Conservation (phyloP, 2,888 invertebrate genomes). For the Amiota communis region DNA sequence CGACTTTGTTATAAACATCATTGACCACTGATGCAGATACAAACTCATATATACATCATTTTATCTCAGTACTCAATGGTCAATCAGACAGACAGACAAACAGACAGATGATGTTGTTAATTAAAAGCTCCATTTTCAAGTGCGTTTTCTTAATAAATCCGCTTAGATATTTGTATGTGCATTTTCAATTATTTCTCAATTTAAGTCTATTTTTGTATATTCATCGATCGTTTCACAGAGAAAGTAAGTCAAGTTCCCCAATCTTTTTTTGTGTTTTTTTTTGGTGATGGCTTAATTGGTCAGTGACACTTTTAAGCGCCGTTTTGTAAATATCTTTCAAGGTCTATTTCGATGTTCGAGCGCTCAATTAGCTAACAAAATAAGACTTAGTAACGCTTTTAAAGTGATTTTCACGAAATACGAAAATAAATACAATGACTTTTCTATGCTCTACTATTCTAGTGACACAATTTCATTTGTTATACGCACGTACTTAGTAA, state of each 20-base stretch:
- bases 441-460: conserved; percentile 49
- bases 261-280: conserved; percentile 22
- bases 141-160: conserved; percentile 47
- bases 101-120: conserved; percentile 55
- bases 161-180: conserved; percentile 57
- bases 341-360: conserved; percentile 50
- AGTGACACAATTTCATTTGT: conserved; percentile 63
- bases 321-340: conserved; percentile 51
- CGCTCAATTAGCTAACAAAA: conserved; percentile 42
- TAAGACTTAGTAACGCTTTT: conserved; percentile 55
- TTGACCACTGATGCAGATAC: conserved; percentile 53
- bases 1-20: conserved; percentile 51
- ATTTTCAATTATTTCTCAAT: conserved; percentile 49
- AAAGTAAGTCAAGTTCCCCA: conserved; percentile 62
- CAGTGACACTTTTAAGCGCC: conserved; percentile 23
- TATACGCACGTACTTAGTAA: neutral
- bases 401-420: neutral
- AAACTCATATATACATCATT: conserved; percentile 31
- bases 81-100: conserved; percentile 21
- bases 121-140: conserved; percentile 51
- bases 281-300: conserved; percentile 55
- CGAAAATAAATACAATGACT: neutral
- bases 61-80: too few species aligned
- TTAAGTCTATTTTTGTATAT: conserved; percentile 29
- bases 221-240: conserved; percentile 35